Percentiles rank a stretch among this genome's conserved stretches.
phyloP scores from a whole-genome alignment of 2,113 vertebrate genomes.

The Cinclus mexicanus region DNA sequence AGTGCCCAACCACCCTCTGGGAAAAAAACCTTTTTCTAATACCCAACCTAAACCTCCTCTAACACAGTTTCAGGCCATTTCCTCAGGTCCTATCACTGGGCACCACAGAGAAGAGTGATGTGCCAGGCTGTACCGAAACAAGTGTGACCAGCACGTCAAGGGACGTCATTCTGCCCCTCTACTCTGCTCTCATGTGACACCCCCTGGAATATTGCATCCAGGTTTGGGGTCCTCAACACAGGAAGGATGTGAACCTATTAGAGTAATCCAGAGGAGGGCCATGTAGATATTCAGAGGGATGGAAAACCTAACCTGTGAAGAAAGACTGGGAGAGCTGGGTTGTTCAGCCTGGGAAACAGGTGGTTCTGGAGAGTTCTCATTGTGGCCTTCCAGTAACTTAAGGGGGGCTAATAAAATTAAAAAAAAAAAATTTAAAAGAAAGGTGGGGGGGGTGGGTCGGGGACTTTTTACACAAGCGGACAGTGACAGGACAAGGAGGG shows the following conservation, averaged over 20 bases:
- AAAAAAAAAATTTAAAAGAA: not conserved
- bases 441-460: too few species aligned
- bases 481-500: not conserved
- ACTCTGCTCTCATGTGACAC: not conserved
- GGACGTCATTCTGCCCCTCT: not conserved
- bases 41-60: not conserved
- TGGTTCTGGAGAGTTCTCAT: not conserved
- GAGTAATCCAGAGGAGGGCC: not conserved
- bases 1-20: rapidly evolving
- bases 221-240: not conserved
- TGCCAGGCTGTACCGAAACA: not conserved
- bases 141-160: too few species aligned
- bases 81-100: not conserved
- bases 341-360: not conserved
- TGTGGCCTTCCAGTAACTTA: not conserved
- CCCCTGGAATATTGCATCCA: not conserved
- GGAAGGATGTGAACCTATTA: not conserved
- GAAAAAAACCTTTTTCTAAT: not conserved
- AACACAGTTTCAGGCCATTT: not conserved
- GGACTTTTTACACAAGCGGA: not conserved
- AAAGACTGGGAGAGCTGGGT: not conserved
- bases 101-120: not conserved
- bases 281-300: not conserved
- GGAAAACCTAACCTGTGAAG: not conserved
- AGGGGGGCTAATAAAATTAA: not conserved